A percentile compares a stretch with the other conserved stretches of the same genome.
phyloP scores from a whole-genome alignment of 2,113 vertebrate species.

The Pelobates fuscus region DNA sequence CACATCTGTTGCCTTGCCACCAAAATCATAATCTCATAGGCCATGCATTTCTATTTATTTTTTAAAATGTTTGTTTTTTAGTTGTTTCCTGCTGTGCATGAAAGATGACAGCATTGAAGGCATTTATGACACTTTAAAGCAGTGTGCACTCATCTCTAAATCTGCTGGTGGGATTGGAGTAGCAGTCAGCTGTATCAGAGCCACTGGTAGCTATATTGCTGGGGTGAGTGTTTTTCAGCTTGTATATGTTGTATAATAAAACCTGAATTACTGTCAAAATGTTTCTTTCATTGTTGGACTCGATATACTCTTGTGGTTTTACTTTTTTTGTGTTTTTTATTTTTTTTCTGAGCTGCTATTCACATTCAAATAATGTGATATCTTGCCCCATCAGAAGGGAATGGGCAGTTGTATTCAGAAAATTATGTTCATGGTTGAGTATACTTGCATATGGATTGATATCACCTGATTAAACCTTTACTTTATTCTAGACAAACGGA shows the following conservation, averaged over 20 bases:
- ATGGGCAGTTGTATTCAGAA: too few species aligned
- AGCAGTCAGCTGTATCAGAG: conserved; percentile 92
- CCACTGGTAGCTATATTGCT: conserved; percentile 95
- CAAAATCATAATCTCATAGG: background rate
- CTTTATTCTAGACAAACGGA: conserved; percentile 85
- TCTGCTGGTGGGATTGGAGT: conserved; percentile 94
- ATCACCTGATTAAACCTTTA: too few species aligned
- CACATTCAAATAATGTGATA: background rate
- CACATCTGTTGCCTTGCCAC: background rate
- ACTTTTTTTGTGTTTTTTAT: too few species aligned
- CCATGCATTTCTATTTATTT: background rate
- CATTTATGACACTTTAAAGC: conserved; percentile 95
- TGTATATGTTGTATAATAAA: too few species aligned
- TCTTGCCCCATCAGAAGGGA: too few species aligned
- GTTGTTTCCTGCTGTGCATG: conserved; percentile 95
- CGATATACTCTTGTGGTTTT: too few species aligned
- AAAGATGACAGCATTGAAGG: conserved; percentile 96
- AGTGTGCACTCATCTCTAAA: conserved; percentile 94
- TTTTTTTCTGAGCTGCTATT: too few species aligned
- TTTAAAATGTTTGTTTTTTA: conserved; percentile 60
- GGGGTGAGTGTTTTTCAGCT: conserved; percentile 88
- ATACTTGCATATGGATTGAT: too few species aligned
- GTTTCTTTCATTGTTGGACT: too few species aligned
- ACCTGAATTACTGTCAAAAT: too few species aligned
- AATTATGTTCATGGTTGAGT: too few species aligned